Evolutionary conservation across 2,888 invertebrate genomes (phyloP).

Genomic region (Sarcophaga variegata): DNA sequence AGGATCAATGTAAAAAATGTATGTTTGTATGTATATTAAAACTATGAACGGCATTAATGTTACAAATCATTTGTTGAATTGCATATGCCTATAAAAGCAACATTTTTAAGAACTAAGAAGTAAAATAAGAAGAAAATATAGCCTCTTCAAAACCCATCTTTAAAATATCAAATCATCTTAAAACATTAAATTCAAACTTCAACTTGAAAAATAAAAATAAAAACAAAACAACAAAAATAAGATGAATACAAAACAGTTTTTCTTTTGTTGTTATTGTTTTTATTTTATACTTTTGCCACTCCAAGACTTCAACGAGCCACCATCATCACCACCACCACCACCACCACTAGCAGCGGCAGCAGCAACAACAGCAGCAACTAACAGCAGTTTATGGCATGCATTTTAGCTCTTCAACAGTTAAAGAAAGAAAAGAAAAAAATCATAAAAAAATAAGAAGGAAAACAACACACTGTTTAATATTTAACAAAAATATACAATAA

Average conservation of each 20-base stretch:
- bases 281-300: neutral
- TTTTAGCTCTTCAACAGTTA: conserved; percentile 38
- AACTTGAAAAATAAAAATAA: conserved; percentile 43
- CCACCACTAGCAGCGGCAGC: neutral
- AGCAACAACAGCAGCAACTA: neutral
- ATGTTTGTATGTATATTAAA: no score
- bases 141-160: conserved; percentile 38
- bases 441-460: conserved; percentile 24
- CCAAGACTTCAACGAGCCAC: neutral
- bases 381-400: conserved; percentile 20
- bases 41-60: neutral
- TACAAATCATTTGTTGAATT: neutral
- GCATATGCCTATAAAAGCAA: neutral
- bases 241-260: conserved; percentile 51
- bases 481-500: conserved; percentile 52
- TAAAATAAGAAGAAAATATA: conserved; percentile 23
- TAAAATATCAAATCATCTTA: conserved; percentile 43
- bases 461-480: conserved; percentile 34
- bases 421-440: conserved; percentile 21
- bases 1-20: no score
- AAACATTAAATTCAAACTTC: conserved; percentile 57
- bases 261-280: conserved; percentile 20
- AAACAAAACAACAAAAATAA: conserved; percentile 12
- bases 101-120: neutral
- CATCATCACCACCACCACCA: neutral